Percentiles rank a stretch among this genome's conserved stretches.
Evolutionary conservation across 2,888 invertebrate genomes (phyloP).

Genomic region (Metalampra italica): DNA sequence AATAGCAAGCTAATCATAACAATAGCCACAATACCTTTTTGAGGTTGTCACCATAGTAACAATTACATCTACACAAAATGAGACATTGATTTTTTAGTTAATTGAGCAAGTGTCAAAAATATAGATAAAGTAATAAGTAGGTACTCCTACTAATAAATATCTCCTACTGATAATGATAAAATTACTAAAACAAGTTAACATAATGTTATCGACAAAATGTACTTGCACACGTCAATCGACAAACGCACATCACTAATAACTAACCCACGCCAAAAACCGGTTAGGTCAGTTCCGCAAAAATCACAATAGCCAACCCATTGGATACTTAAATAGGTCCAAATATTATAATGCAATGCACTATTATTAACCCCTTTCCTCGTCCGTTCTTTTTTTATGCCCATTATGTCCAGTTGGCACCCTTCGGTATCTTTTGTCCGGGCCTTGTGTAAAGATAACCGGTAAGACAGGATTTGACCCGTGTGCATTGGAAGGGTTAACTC

Average conservation of each 20-base stretch:
- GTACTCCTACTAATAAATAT: no score
- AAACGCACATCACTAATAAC: slow-evolving; percentile 24
- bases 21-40: no score
- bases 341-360: slow-evolving; percentile 68
- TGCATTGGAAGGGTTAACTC: slow-evolving; percentile 58
- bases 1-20: no score
- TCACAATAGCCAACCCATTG: slow-evolving; percentile 68
- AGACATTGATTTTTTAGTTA: no score
- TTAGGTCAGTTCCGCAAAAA: slow-evolving; percentile 71
- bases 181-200: no score
- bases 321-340: slow-evolving; percentile 79
- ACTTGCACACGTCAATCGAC: background rate
- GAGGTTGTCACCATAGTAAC: no score
- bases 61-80: no score
- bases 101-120: no score
- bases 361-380: slow-evolving; percentile 43
- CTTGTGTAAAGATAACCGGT: slow-evolving; percentile 71
- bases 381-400: slow-evolving; percentile 36
- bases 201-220: no score
- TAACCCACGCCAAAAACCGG: slow-evolving; percentile 58
- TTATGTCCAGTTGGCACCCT: slow-evolving; percentile 73
- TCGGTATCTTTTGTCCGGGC: slow-evolving; percentile 51
- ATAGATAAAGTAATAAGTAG: no score
- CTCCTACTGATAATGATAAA: no score
- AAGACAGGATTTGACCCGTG: slow-evolving; percentile 72